A percentile compares a stretch with the other conserved stretches of the same genome.
Evolutionary conservation across 1,140 invertebrate species (phyloP).

Genomic region (Rhopalosiphum maidis): DNA sequence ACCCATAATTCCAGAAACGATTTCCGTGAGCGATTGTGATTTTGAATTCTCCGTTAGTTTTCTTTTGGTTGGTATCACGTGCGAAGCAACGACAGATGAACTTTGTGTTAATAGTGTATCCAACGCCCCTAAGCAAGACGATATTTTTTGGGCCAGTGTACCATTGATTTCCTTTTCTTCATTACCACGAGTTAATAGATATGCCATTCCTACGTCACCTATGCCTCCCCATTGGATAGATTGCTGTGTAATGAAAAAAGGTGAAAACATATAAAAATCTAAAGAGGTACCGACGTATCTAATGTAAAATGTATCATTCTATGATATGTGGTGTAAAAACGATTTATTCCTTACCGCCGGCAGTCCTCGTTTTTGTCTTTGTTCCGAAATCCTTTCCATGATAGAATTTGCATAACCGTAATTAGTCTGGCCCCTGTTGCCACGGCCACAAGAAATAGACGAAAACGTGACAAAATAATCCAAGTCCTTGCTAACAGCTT

Average conservation of each 20-base stretch:
- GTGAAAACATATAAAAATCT: not conserved
- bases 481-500: constrained; percentile 58
- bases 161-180: constrained; percentile 56
- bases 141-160: constrained; percentile 52
- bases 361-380: constrained; percentile 57
- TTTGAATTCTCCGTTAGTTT: not conserved
- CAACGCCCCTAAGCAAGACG: constrained; percentile 38
- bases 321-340: not conserved
- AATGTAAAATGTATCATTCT: not conserved
- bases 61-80: constrained; percentile 52
- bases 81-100: constrained; percentile 39
- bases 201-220: constrained; percentile 58
- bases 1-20: constrained; percentile 53
- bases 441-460: constrained; percentile 59
- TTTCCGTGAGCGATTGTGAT: constrained; percentile 28
- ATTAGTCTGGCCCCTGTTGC: constrained; percentile 60
- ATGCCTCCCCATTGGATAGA: constrained; percentile 58
- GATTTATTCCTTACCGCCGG: constrained; percentile 55
- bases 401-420: constrained; percentile 60
- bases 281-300: not conserved
- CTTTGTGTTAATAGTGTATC: constrained; percentile 36
- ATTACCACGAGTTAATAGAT: constrained; percentile 26
- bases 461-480: constrained; percentile 61
- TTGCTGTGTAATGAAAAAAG: not conserved
- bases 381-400: constrained; percentile 61